Conservation (phyloP, 2,888 invertebrate species). For the Notodonta ziczac region DNA sequence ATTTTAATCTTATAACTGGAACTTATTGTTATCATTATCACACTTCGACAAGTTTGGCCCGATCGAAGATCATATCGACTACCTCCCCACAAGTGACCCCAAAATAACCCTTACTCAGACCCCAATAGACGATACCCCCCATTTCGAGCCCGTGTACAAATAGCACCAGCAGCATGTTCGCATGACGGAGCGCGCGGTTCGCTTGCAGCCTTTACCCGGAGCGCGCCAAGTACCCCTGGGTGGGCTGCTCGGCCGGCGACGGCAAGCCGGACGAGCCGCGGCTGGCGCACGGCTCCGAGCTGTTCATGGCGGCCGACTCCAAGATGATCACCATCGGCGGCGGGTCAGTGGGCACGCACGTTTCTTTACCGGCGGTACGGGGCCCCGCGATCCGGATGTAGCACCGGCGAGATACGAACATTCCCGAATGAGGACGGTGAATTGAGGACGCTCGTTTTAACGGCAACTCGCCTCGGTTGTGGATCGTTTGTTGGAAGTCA, state of each 20-base stretch:
- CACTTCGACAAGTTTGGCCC: not conserved
- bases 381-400: not conserved
- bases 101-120: not conserved
- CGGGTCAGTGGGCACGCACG: constrained; percentile 87
- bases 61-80: not conserved
- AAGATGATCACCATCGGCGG: constrained; percentile 98
- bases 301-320: constrained; percentile 98
- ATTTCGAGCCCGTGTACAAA: constrained; percentile 10
- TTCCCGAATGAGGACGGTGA: too few relatives aligned
- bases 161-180: constrained; percentile 35
- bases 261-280: constrained; percentile 84
- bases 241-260: constrained; percentile 84
- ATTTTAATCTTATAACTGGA: too few relatives aligned
- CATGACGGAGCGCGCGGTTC: constrained; percentile 29
- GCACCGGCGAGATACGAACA: not conserved
- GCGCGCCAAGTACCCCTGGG: constrained; percentile 97
- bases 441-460: too few relatives aligned
- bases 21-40: too few relatives aligned
- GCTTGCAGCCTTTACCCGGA: constrained; percentile 90
- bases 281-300: constrained; percentile 93
- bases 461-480: too few relatives aligned
- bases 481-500: too few relatives aligned
- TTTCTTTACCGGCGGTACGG: constrained; percentile 1
- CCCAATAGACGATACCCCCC: not conserved
- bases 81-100: not conserved